A percentile compares a stretch with the other conserved stretches of the same genome.
Evolutionary conservation across 2,797 vertebrate species (phyloP).

Genomic region (Aulostomus chinensis): DNA sequence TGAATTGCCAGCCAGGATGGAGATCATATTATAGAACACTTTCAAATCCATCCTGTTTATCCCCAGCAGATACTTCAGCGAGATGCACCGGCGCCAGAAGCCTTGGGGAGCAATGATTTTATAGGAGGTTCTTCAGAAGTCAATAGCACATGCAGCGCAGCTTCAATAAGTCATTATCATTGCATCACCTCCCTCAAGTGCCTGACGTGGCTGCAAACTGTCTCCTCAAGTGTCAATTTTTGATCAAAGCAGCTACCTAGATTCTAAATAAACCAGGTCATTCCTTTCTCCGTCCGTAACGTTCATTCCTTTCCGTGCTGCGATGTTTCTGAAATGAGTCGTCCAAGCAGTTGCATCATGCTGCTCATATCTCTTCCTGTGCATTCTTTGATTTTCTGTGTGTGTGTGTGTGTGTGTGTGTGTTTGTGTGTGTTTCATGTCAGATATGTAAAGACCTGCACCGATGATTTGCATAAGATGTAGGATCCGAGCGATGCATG

Average conservation of each 20-base stretch:
- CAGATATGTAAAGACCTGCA: constrained; percentile 20
- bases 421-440: constrained; percentile 23
- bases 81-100: constrained; percentile 39
- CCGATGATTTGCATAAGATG: constrained; percentile 55
- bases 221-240: constrained; percentile 27
- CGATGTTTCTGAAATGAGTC: too few species aligned
- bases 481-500: constrained; percentile 12
- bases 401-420: too few species aligned
- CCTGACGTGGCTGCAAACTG: constrained; percentile 15
- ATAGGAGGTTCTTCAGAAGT: constrained; percentile 34
- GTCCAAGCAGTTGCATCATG: constrained; percentile 23
- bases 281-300: background rate
- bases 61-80: constrained; percentile 11
- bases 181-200: constrained; percentile 42
- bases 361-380: background rate
- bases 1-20: constrained; percentile 4
- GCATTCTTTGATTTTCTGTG: too few species aligned
- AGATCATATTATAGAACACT: constrained; percentile 12
- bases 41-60: constrained; percentile 28
- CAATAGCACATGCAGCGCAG: constrained; percentile 1
- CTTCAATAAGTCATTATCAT: constrained; percentile 48
- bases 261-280: constrained; percentile 41
- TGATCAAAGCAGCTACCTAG: constrained; percentile 49
- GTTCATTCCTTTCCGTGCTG: constrained; percentile 8
- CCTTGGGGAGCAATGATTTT: constrained; percentile 34